Evolutionary conservation across 2,797 vertebrate species (phyloP).

Genomic region (Cynopterus sphinx): DNA sequence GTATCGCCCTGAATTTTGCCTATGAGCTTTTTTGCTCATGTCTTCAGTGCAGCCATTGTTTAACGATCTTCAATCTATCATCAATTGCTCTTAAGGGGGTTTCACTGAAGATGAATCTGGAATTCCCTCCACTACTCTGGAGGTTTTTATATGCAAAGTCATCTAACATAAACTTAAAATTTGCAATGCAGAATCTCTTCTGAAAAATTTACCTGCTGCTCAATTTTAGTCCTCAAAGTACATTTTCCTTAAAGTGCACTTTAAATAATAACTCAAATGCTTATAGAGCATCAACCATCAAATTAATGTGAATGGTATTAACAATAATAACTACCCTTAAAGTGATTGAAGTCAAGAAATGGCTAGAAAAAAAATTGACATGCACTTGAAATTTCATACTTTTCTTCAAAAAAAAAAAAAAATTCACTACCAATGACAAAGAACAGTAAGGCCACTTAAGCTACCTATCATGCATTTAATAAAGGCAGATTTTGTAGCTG

Average conservation of each 20-base stretch:
- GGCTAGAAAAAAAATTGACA: constrained; percentile 21
- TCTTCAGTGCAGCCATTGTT: not conserved
- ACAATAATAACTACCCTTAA: constrained; percentile 44
- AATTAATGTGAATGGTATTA: constrained; percentile 60
- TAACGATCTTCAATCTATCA: not conserved
- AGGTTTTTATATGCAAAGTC: not conserved
- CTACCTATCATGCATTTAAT: constrained; percentile 71
- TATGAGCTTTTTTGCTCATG: not conserved
- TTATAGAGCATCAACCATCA: not conserved
- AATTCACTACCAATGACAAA: constrained; percentile 61
- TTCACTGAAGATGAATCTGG: not conserved
- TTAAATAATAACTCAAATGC: constrained; percentile 25
- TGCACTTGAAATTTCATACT: constrained; percentile 47
- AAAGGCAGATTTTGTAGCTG: constrained; percentile 70
- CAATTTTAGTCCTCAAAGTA: not conserved
- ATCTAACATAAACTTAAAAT: constrained; percentile 22
- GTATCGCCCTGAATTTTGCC: not conserved
- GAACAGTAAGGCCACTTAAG: constrained; percentile 56
- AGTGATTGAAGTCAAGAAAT: constrained; percentile 39
- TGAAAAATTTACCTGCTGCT: constrained; percentile 26
- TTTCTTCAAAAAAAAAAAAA: constrained; percentile 72
- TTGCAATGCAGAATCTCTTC: not conserved
- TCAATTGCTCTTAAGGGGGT: not conserved
- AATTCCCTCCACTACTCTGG: not conserved
- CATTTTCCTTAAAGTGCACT: not conserved